Evolutionary conservation across 2,888 invertebrate species (phyloP), one percentile per base, ranked within the genome.

Genomic region (Hypomecis atomaria): DNA sequence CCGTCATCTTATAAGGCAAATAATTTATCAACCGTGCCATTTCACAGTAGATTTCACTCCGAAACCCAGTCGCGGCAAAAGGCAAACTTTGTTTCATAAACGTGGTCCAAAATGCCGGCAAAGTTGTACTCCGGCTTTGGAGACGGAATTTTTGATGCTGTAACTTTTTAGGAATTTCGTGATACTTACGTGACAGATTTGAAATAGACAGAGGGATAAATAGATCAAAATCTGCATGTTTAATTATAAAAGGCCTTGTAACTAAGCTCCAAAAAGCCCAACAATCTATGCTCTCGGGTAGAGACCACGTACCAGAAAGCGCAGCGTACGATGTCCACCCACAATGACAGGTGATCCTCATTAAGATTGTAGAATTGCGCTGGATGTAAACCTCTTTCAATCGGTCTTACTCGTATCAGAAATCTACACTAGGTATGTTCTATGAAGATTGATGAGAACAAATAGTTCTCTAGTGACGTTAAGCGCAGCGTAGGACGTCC

Each of bases 71-170:
- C 11, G 38, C 36, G 43, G 36, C 57, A 52, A 58, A 58, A 47
- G 53, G 38, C 43, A 50, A 64, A 65, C 55, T 64, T 64, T 59
- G 55, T 55, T 49, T 23, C 40, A 36, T 50, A 64, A 60, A 57
- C 60, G 48, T 10, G 36, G 59, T 48, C 52, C 56, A 53, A 50
- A 59, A 55, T 44, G 52, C 9, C 23, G 42, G 13, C 47, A 60
- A 64, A 65, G 56, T 60, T 65, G 13, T 43, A n/a, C 40, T 49
- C 43, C 37, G 43, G 59, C 45, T 43, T 33, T 37, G 13, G 44
- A 37, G 55, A 54, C 56, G 56, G 55, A 63, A 63, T 65, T 60
- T 65, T 65, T 65, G 59, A 64, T 64, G 56, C 47, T 34, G n/a
- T 11, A 59, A 64, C 55, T 64, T 59, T 64, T 64, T 56, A 45